phyloP scores from a whole-genome alignment of 2,888 invertebrate genomes.

The Euplagia quadripunctaria region DNA sequence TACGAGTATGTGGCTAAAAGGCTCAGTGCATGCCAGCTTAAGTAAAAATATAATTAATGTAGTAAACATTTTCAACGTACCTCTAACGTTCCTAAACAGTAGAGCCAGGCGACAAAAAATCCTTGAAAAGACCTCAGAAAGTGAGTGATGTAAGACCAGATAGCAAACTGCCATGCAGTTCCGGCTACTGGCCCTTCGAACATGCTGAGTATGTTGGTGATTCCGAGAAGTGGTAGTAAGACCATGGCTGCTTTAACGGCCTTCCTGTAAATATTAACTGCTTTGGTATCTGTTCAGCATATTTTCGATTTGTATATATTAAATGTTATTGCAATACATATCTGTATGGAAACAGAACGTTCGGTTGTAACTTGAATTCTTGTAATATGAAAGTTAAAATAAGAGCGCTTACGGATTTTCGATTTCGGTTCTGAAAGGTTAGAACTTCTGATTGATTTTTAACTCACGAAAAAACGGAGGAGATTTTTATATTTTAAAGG shows the following conservation, averaged over 20 bases:
- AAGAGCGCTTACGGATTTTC: too few species aligned
- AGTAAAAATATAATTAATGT: too few species aligned
- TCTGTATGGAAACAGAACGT: too few species aligned
- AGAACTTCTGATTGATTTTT: too few species aligned
- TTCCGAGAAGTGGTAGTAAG: slow-evolving; percentile 93
- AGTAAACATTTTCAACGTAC: slow-evolving; percentile 76
- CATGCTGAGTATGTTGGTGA: slow-evolving; percentile 92
- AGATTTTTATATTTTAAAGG: too few species aligned
- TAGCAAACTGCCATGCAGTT: slow-evolving; percentile 90
- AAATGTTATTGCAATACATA: too few species aligned
- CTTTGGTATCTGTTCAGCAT: neutral
- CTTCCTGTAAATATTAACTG: slow-evolving; percentile 85
- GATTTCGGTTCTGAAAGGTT: too few species aligned
- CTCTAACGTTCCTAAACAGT: slow-evolving; percentile 95
- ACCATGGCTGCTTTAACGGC: slow-evolving; percentile 93
- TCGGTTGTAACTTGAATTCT: neutral
- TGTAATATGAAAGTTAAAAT: too few species aligned
- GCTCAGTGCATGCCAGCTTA: neutral
- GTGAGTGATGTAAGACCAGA: slow-evolving; percentile 93
- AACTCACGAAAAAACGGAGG: too few species aligned
- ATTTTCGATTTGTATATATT: neutral
- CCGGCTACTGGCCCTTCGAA: slow-evolving; percentile 90
- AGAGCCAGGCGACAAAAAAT: slow-evolving; percentile 92
- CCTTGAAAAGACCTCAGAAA: slow-evolving; percentile 95
- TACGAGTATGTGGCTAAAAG: too few species aligned